phyloP scores from a whole-genome alignment of 2,888 invertebrate genomes.

The Microplitis deprimator region DNA sequence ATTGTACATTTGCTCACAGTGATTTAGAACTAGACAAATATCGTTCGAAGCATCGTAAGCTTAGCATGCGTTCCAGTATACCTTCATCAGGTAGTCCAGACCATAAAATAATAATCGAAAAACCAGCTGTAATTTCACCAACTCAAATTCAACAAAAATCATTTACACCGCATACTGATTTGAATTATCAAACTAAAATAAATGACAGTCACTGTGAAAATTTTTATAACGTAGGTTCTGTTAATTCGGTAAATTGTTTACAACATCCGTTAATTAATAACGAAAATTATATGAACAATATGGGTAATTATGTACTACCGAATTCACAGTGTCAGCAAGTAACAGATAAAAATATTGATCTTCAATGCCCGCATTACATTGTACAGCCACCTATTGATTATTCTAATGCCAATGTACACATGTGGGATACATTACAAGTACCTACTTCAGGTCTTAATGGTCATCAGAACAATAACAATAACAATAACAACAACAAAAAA shows the following conservation, averaged over 20 bases:
- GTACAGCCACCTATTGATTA: slow-evolving; percentile 65
- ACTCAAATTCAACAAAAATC: slow-evolving; percentile 56
- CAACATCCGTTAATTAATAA: slow-evolving; percentile 60
- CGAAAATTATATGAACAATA: slow-evolving; percentile 64
- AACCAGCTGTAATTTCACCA: slow-evolving; percentile 44
- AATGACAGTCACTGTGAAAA: slow-evolving; percentile 64
- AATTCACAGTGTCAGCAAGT: slow-evolving; percentile 58
- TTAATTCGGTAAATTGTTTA: slow-evolving; percentile 55
- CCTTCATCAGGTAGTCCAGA: slow-evolving; percentile 58
- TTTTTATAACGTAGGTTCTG: slow-evolving; percentile 60
- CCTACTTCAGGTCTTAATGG: slow-evolving; percentile 59
- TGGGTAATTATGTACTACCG: slow-evolving; percentile 64
- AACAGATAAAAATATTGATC: slow-evolving; percentile 61
- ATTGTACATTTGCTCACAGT: slow-evolving; percentile 94
- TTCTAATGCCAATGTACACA: slow-evolving; percentile 59
- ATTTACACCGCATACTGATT: slow-evolving; percentile 68
- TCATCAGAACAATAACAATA: slow-evolving; percentile 51
- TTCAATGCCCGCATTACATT: slow-evolving; percentile 66
- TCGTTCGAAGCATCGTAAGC: slow-evolving; percentile 78
- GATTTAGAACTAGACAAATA: slow-evolving; percentile 92
- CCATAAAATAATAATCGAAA: slow-evolving; percentile 60
- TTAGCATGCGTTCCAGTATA: slow-evolving; percentile 65
- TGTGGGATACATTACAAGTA: slow-evolving; percentile 65
- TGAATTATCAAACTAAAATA: slow-evolving; percentile 61
- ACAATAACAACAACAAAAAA: slow-evolving; percentile 56